These are phyloP conservation scores for Drosophila atroscutellata DNA, from an alignment of 2,888 invertebrate species.

Conservation along the genomic window DNA sequence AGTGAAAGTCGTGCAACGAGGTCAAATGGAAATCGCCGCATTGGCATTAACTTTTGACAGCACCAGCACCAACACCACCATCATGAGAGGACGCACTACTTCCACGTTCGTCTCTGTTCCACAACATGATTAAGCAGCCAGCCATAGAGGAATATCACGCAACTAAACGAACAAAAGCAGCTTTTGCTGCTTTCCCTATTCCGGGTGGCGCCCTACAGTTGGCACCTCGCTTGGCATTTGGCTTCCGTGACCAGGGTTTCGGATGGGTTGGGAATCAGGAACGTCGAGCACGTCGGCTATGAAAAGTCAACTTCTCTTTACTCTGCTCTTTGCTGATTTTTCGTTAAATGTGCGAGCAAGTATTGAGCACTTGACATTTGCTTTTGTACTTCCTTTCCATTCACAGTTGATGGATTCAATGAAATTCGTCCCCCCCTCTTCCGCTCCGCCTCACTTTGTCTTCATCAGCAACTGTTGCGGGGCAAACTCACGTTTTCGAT, in stretches of 20 bases:
- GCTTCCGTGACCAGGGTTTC: conserved; percentile 30
- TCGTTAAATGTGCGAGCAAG: conserved; percentile 53
- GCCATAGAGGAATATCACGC: conserved; percentile 76
- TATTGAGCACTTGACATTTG: conserved; percentile 54
- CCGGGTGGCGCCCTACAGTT: conserved; percentile 31
- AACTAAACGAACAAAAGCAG: conserved; percentile 74
- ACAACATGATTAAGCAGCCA: conserved; percentile 75
- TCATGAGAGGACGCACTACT: neutral
- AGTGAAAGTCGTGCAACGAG: conserved; percentile 65
- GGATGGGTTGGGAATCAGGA: neutral
- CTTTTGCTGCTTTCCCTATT: conserved; percentile 31
- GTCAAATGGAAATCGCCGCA: conserved; percentile 79
- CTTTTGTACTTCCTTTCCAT: conserved; percentile 43
- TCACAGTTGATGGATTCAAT: conserved; percentile 31
- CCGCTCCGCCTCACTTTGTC: neutral
- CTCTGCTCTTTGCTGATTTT: conserved; percentile 44
- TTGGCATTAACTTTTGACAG: conserved; percentile 79
- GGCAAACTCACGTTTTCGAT: conserved; percentile 12
- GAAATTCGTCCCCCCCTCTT: neutral
- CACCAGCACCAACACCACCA: conserved; percentile 53
- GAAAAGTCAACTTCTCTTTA: conserved; percentile 56
- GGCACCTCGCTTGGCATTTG: conserved; percentile 64
- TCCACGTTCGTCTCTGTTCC: conserved; percentile 1
- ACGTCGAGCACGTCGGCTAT: conserved; percentile 47
- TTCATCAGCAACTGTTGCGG: conserved; percentile 12